A percentile compares a stretch with the other conserved stretches of the same genome.
Conservation (phyloP, 2,888 invertebrate species). For the Barypeithes pellucidus region DNA sequence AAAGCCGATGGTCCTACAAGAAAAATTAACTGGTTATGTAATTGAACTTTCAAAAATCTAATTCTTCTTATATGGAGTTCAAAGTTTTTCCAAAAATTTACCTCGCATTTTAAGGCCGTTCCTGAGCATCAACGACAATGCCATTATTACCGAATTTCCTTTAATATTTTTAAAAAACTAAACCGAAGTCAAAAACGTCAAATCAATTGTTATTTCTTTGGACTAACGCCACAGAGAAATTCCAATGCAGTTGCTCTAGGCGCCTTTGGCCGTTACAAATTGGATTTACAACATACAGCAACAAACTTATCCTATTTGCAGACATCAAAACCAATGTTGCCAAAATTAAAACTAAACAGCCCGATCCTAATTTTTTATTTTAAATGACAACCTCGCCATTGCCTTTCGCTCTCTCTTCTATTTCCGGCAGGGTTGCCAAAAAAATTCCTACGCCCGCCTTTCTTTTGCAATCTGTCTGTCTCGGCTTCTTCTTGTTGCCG, state of each 20-base stretch:
- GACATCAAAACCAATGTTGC: neutral
- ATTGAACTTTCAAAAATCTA: constrained; percentile 46
- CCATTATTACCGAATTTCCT: constrained; percentile 58
- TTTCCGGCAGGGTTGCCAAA: too few relatives aligned
- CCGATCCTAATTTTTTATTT: neutral
- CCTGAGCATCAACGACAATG: constrained; percentile 67
- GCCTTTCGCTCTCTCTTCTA: too few relatives aligned
- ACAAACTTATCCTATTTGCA: neutral
- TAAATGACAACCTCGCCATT: too few relatives aligned
- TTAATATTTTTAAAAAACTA: constrained; percentile 6
- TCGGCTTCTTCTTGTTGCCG: neutral
- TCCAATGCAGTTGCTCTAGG: neutral
- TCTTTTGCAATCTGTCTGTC: too few relatives aligned
- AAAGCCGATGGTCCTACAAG: constrained; percentile 53
- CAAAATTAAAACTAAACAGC: neutral
- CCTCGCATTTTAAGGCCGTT: constrained; percentile 67
- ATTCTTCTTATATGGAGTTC: too few relatives aligned
- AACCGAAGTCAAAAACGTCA: constrained; percentile 8
- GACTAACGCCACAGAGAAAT: neutral
- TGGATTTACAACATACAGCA: neutral
- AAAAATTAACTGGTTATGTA: constrained; percentile 58
- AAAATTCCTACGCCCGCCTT: too few relatives aligned
- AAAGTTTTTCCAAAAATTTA: constrained; percentile 47
- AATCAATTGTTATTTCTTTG: neutral
- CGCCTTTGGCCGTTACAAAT: neutral